Evolutionary conservation across 2,888 invertebrate species (phyloP), one percentile per base, ranked within the genome.

Genomic region (Odontocerum albicorne): DNA sequence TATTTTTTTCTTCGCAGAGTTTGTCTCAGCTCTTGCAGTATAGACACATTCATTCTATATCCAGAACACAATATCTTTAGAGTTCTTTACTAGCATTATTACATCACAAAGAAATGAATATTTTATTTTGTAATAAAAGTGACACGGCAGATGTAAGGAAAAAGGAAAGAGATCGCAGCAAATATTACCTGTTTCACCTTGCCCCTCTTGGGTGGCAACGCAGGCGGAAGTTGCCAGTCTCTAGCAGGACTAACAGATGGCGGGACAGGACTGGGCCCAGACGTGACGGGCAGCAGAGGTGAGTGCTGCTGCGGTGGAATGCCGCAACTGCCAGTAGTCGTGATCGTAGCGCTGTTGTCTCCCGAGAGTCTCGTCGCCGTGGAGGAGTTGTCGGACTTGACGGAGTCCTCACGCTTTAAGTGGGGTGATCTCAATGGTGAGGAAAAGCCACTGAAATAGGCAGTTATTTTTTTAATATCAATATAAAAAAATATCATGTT

Each of bases 141-240:
- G n/a, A n/a, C n/a, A n/a, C n/a, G n/a, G n/a, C n/a, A n/a, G n/a
- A n/a, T n/a, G 4, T 13, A 38, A 13, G 3, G 17, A 4, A 15
- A 13, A 16, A 3, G 17, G n/a, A 40, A n/a, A 3, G 17, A 10
- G 1, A 22, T 42, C 3, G 32, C 12, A 8, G 3, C 4, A 8
- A 32, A 1, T 22, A 17, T 19, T 64, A 71, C 75, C 71, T 69
- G 74, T 70, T 72, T 76, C 58, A 60, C 72, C 63, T 70, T 77
- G 64, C 67, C 80, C 71, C 72, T 75, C 67, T 82, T 81, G 35
- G 82, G 82, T 20, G 82, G 82, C 55, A 82, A 64, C 13, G 81
- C 82, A 2, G 82, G 80, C 7, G 49, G 53, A 22, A 27, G 42
- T 10, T 22, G 42, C 7, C 15, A 8, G 17, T 17, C 10, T 10